Percentiles rank a stretch among this genome's conserved stretches.
phyloP scores from a whole-genome alignment of 2,888 invertebrate genomes.

The Caenorhabditis sp. region DNA sequence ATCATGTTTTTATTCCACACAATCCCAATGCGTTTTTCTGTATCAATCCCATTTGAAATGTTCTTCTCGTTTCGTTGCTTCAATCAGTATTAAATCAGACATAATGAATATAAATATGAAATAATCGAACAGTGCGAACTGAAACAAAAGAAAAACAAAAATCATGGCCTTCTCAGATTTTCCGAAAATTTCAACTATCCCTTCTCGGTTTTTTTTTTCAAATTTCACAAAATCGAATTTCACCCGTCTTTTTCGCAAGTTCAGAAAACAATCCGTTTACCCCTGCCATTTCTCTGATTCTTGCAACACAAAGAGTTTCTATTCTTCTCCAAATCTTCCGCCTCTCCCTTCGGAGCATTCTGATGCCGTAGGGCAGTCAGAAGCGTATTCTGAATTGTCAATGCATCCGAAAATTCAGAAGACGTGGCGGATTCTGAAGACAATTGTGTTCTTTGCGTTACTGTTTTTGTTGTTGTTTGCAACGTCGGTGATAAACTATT shows the following conservation, averaged over 20 bases:
- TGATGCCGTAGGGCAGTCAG: background rate
- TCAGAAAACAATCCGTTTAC: slow-evolving; percentile 42
- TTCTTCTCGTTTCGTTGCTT: background rate
- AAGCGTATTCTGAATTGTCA: background rate
- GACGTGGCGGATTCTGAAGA: background rate
- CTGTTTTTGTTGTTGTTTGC: slow-evolving; percentile 52
- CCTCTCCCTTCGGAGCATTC: background rate
- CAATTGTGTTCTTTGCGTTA: slow-evolving; percentile 28
- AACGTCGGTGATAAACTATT: slow-evolving; percentile 51
- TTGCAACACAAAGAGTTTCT: slow-evolving; percentile 28
- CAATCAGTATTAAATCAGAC: slow-evolving; percentile 14
- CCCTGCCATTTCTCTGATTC: slow-evolving; percentile 10
- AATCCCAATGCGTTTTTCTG: slow-evolving; percentile 37
- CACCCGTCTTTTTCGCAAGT: background rate
- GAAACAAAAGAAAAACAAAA: too few relatives aligned
- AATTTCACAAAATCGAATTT: slow-evolving; percentile 25
- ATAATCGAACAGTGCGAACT: too few relatives aligned
- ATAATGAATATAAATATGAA: slow-evolving; percentile 9
- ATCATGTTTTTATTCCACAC: background rate
- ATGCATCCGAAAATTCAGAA: slow-evolving; percentile 43
- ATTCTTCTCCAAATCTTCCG: slow-evolving; percentile 4
- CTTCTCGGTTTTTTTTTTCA: slow-evolving; percentile 1
- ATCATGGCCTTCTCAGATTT: background rate
- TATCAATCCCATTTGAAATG: slow-evolving; percentile 8
- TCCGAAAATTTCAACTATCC: background rate